Evolutionary conservation across 1,140 invertebrate genomes (phyloP), one percentile per base, ranked within the genome.

Genomic region (Euwallacea fornicatus): DNA sequence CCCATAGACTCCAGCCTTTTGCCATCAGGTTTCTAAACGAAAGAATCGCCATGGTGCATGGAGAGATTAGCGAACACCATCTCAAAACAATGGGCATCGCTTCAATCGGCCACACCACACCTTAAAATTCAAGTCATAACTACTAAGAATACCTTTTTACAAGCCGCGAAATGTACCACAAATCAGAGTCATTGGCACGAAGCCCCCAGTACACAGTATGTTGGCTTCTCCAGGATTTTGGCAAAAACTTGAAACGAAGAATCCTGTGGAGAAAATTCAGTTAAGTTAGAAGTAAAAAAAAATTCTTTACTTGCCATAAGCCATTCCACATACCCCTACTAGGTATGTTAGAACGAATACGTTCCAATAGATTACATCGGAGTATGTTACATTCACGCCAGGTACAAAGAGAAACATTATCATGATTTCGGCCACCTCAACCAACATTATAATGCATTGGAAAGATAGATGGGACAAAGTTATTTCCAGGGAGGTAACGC

Each of bases 91-190:
- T 72, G 1, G 89, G 87, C 88, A 91, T 91, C 7, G 88, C 89
- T 80, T 97, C 93, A 15, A 94, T 73, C 0, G 95, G 95, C 95
- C 95, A 97, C 13, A 97, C 85, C 9, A 92, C 88, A 73, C 94
- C 93, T 93, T 9, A 47, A 61, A 42, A 33, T 33, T 33, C 4
- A 33, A 33, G 21, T 33, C 21, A 33, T 33, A 33, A 33, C 1
- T 33, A 33, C 1, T 33, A 33, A 33, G 4, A 2, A 4, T 33
- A 33, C 21, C 21, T 2, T n/a, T n/a, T 15, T 15, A 58, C 7
- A 9, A 2, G 15, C 0, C 0, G 41, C 21, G 3, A 53, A 6
- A 7, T 53, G 50, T 82, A 94, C 93, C 94, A 79, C 91, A 91
- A 0, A 95, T 81, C 59, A 95, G 78, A 64, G 96, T 87, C 82